Evolutionary conservation across 2,888 invertebrate genomes (phyloP), one percentile per base, ranked within the genome.

Genomic region (Acronicta leporina): DNA sequence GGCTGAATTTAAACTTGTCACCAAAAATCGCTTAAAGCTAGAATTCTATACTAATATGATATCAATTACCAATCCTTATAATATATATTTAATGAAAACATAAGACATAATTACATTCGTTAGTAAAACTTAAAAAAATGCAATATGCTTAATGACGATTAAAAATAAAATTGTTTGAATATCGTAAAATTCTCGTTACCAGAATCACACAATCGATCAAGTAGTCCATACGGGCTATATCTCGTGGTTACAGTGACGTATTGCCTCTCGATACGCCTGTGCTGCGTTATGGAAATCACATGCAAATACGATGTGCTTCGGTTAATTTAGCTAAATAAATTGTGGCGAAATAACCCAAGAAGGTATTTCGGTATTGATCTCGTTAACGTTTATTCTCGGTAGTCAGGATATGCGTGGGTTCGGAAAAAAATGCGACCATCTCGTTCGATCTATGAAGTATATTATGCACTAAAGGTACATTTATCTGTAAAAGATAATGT

Each of bases 301-400:
- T 94, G 94, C 94, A 94, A 94, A 94, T 94, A 88, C 85, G 84
- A 85, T 86, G 85, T 84, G 86, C 87, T 84, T 84, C 87, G 86
- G 90, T 92, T 94, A 92, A 93, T 92, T 92, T 91, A 92, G 90
- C 90, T 88, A 91, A 94, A 94, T 94, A 92, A 91, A 93, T 92
- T 86, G 91, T 88, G 88, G 87, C 84, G 52, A 65, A 75, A 81
- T 81, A 85, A 83, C 82, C 80, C 82, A 83, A 88, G 89, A 87
- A 67, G 49, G 70, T 80, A 75, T 87, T 86, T 89, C 87, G 87
- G 90, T 88, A 87, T 87, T 85, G 87, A 80, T 76, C 84, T 87
- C 82, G 85, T 85, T 86, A 85, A 80, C 60, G 80, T 81, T 68
- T 80, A 77, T 82, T 84, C 79, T 81, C 78, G 70, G 76, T 74